Percentiles rank a stretch among this genome's conserved stretches.
Evolutionary conservation across 2,888 invertebrate species (phyloP).

Genomic region (Furcula furcula): DNA sequence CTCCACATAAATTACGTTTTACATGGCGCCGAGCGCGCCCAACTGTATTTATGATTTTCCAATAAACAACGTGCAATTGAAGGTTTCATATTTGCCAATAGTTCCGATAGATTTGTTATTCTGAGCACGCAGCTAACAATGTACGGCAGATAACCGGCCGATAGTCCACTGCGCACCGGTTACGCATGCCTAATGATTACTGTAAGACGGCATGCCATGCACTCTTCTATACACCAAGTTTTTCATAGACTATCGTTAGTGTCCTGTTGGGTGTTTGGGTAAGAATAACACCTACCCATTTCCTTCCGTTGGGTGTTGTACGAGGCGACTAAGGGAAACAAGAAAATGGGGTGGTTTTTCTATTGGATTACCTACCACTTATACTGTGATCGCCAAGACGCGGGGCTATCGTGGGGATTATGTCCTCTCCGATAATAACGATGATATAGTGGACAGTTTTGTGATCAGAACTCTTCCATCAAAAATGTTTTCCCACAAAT

Average conservation of each 20-base stretch:
- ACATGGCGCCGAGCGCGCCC: conserved; percentile 23
- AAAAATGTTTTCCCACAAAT: conserved; percentile 54
- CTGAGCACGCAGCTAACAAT: conserved; percentile 73
- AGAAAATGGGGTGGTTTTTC: too few relatives aligned
- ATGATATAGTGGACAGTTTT: conserved; percentile 28
- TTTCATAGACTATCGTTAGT: too few relatives aligned
- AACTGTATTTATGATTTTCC: conserved; percentile 30
- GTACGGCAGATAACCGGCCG: conserved; percentile 57
- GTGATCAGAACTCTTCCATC: conserved; percentile 34
- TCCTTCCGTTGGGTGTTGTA: too few relatives aligned
- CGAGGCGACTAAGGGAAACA: too few relatives aligned
- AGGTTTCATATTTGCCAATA: conserved; percentile 71
- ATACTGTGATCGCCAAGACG: too few relatives aligned
- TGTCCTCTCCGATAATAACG: conserved; percentile 47
- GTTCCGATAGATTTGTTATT: conserved; percentile 67
- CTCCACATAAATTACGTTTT: conserved; percentile 36
- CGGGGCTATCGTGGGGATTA: too few relatives aligned
- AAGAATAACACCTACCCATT: too few relatives aligned
- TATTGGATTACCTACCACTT: too few relatives aligned
- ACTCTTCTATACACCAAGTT: conserved; percentile 46
- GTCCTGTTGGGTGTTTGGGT: too few relatives aligned
- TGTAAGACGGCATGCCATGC: conserved; percentile 55
- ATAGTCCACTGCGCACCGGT: conserved; percentile 51
- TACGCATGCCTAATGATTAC: conserved; percentile 69
- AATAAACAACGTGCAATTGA: conserved; percentile 55